phyloP scores from a whole-genome alignment of 2,113 vertebrate genomes.

The Syngnathus scovelli region DNA sequence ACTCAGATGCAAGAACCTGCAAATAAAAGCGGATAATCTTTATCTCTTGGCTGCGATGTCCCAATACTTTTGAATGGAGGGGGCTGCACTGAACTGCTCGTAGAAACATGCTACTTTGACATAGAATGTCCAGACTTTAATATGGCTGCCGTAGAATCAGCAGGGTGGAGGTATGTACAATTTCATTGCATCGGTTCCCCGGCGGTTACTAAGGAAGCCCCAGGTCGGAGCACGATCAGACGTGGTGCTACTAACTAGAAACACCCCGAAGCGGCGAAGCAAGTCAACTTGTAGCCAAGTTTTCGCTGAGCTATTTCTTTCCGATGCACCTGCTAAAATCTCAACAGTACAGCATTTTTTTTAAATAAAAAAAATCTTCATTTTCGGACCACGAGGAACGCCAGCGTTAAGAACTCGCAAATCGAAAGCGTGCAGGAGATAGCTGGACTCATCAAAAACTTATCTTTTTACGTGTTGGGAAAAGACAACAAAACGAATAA shows the following conservation, averaged over 20 bases:
- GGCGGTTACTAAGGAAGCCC: slow-evolving; percentile 53
- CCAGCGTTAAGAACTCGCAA: neutral
- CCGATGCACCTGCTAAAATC: slow-evolving; percentile 17
- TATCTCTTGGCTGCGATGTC: neutral
- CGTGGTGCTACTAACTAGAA: slow-evolving; percentile 6
- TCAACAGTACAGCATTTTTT: neutral
- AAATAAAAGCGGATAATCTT: no score
- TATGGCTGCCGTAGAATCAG: slow-evolving; percentile 36
- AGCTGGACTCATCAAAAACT: slow-evolving; percentile 25
- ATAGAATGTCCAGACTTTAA: slow-evolving; percentile 29
- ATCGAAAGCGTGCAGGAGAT: neutral
- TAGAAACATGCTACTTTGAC: slow-evolving; percentile 12
- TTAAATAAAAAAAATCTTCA: neutral
- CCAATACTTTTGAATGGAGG: neutral
- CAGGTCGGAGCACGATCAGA: slow-evolving; percentile 39
- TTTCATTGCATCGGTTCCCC: slow-evolving; percentile 11
- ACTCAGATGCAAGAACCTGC: no score
- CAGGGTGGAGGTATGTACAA: slow-evolving; percentile 11
- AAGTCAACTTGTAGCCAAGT: slow-evolving; percentile 54
- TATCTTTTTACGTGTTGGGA: slow-evolving; percentile 23
- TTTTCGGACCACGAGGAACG: neutral
- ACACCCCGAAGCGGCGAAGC: slow-evolving; percentile 16
- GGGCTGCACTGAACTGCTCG: neutral
- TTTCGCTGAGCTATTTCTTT: slow-evolving; percentile 10
- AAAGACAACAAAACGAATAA: neutral